Conservation (phyloP, 2,888 invertebrate species). For the Griposia aprilina region DNA sequence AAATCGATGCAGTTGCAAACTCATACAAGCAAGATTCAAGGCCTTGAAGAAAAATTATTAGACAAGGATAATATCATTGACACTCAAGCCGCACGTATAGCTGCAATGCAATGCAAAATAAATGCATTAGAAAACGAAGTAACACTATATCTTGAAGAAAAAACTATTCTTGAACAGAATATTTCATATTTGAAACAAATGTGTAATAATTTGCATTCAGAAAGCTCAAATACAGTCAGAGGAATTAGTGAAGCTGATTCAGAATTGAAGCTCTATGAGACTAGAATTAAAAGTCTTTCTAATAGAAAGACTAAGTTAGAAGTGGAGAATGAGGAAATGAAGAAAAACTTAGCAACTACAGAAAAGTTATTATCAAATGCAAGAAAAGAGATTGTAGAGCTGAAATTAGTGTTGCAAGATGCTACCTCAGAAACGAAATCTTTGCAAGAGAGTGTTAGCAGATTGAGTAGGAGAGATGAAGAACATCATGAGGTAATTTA, state of each 20-base stretch:
- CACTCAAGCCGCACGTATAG: constrained; percentile 80
- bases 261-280: constrained; percentile 87
- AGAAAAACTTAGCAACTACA: constrained; percentile 89
- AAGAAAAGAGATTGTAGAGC: constrained; percentile 92
- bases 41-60: constrained; percentile 92
- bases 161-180: constrained; percentile 85
- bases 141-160: constrained; percentile 85
- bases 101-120: constrained; percentile 83
- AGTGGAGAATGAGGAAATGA: constrained; percentile 91
- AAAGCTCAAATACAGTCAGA: constrained; percentile 73
- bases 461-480: constrained; percentile 77
- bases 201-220: constrained; percentile 83
- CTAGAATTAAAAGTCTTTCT: constrained; percentile 86
- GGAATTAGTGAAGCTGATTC: constrained; percentile 80
- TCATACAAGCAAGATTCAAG: constrained; percentile 87
- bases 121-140: constrained; percentile 85
- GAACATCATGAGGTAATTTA: constrained; percentile 79
- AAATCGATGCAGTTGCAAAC: constrained; percentile 91
- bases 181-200: constrained; percentile 85
- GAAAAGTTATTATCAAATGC: constrained; percentile 92
- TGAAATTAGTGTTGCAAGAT: constrained; percentile 92
- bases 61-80: constrained; percentile 87
- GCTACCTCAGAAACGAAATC: constrained; percentile 91
- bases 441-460: constrained; percentile 88
- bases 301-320: constrained; percentile 92